These are phyloP conservation scores for Phataginus tricuspis DNA, from an alignment of 2,797 vertebrate genomes.

Conservation along the genomic window DNA sequence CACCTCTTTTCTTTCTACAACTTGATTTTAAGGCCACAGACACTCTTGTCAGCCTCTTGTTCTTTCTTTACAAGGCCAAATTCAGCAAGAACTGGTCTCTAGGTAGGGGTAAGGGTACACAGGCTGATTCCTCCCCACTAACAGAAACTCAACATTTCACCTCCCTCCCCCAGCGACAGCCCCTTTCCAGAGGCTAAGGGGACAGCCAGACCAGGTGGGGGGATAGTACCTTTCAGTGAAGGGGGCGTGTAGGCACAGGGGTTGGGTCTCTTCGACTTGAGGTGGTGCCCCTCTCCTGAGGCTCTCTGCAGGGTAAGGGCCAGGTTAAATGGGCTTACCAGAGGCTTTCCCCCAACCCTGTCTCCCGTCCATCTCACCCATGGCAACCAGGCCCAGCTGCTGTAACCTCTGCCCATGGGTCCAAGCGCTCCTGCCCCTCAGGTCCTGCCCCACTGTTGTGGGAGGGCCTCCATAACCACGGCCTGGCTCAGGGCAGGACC, in stretches of 20 bases:
- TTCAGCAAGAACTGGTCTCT: neutral
- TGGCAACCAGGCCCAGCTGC: neutral
- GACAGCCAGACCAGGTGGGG: neutral
- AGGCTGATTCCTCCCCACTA: neutral
- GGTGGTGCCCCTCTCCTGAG: slow-evolving; percentile 94
- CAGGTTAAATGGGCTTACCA: neutral
- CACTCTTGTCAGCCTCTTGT: neutral
- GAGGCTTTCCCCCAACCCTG: too few relatives aligned
- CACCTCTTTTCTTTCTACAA: neutral
- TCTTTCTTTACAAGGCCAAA: neutral
- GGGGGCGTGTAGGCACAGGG: slow-evolving; percentile 95
- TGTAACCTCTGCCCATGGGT: neutral
- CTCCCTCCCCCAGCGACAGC: neutral
- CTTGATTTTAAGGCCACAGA: neutral
- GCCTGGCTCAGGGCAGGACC: neutral
- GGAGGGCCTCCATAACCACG: neutral
- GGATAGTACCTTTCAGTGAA: slow-evolving; percentile 94
- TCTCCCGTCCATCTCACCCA: neutral
- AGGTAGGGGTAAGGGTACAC: too few relatives aligned
- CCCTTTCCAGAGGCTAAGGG: neutral
- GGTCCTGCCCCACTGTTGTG: neutral
- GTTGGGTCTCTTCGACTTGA: slow-evolving; percentile 94
- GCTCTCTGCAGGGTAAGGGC: slow-evolving; percentile 88
- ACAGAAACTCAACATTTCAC: neutral
- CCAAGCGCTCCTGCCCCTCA: neutral